phyloP scores from a whole-genome alignment of 1,140 invertebrate genomes.

The Bombus pyrosoma region DNA sequence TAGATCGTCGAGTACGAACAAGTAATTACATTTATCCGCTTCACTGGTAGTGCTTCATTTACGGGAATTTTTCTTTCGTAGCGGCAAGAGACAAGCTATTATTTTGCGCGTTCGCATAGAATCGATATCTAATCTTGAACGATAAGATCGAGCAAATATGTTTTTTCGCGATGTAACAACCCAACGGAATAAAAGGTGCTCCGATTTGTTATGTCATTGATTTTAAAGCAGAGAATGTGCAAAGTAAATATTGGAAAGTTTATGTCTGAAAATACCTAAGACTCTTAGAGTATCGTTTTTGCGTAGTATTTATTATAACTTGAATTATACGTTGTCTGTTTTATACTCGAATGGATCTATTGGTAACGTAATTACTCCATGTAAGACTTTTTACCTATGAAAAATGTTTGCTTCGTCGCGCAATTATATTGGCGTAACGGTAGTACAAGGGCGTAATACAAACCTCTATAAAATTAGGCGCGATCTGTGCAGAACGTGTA shows the following conservation, averaged over 20 bases:
- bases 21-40: slow-evolving; percentile 39
- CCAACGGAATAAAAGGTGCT: slow-evolving; percentile 25
- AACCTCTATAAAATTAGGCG: neutral
- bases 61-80: slow-evolving; percentile 14
- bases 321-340: slow-evolving; percentile 38
- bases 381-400: slow-evolving; percentile 56
- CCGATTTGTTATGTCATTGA: slow-evolving; percentile 29
- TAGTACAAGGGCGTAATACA: slow-evolving; percentile 6
- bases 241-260: slow-evolving; percentile 12
- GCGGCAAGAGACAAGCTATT: neutral
- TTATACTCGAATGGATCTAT: slow-evolving; percentile 52
- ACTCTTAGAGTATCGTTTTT: neutral
- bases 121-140: slow-evolving; percentile 32
- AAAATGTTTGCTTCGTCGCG: slow-evolving; percentile 3
- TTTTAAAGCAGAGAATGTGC: slow-evolving; percentile 10
- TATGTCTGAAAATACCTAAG: slow-evolving; percentile 10
- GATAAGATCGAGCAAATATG: slow-evolving; percentile 26
- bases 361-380: slow-evolving; percentile 12
- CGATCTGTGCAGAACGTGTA: neutral
- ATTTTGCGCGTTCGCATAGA: slow-evolving; percentile 20
- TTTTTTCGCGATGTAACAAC: slow-evolving; percentile 9
- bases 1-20: slow-evolving; percentile 22
- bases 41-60: slow-evolving; percentile 38
- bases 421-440: neutral
- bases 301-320: slow-evolving; percentile 21